Base-by-base conservation (phyloP, 2,797 vertebrate species). In the Atherinosoma microstoma region DNA sequence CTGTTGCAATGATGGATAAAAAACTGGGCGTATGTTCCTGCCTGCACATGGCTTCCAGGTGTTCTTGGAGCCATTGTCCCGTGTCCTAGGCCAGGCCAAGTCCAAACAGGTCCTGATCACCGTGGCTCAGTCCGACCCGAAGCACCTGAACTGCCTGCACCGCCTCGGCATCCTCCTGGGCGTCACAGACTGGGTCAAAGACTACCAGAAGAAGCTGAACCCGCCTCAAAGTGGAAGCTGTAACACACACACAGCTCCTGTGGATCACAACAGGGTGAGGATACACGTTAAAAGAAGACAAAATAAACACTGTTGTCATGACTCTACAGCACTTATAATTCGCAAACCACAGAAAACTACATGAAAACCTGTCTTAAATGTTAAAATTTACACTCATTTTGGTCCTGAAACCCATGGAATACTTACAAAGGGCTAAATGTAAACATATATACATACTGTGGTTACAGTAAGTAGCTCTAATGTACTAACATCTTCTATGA, bases 61-160 rank as follows among this genome's bases (percentile, higher is more conserved):
- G 32, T 94, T 95, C 74, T 76, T 96, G 84, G 94, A 95, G 87
- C 95, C 95, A 9, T 93, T 95, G 40, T 93, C 93, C 3, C 83
- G 49, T 27, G 95, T 95, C 6, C 42, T 95, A 73, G 95, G 95
- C 61, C 94, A 95, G 62, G 83, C 94, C 76, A 91, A 84, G 73
- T 95, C 95, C 6, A 95, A 95, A 84, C 70, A 87, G 22, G 79
- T 94, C 42, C 92, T 96, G 27, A 87, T 95, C 68, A 57, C 81
- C 0, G 54, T 73, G 7, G 94, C 94, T 40, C 90, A 83, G 61
- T 86, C 88, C 0, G 83, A 94, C 67, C 67, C 66, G 0, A 91
- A 63, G 30, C 82, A 94, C 82, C 72, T 93, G 38, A 95, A 90
- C 90, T 86, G 88, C 51, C 93, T 96, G 70, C 95, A 96, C 67